Evolutionary conservation across 2,888 invertebrate genomes (phyloP).

Genomic region (Drosophila silvestris): DNA sequence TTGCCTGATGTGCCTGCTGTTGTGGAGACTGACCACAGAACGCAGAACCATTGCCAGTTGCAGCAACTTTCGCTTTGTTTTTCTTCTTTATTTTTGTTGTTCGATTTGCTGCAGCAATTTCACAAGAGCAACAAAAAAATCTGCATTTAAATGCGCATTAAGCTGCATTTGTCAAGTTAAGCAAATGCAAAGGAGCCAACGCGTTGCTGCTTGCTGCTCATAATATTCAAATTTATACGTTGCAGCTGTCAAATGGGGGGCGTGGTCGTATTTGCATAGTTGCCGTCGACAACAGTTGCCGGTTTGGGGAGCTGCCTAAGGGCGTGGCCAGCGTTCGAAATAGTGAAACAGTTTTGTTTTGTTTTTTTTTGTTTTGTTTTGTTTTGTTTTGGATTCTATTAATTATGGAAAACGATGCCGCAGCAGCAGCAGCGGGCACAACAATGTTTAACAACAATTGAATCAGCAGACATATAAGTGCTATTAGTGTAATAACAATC

Average conservation of each 20-base stretch:
- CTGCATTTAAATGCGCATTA: slow-evolving; percentile 70
- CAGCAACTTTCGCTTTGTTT: slow-evolving; percentile 56
- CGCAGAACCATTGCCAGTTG: slow-evolving; percentile 5
- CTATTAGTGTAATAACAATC: slow-evolving; percentile 16
- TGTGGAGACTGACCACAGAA: not conserved
- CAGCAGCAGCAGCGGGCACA: slow-evolving; percentile 19
- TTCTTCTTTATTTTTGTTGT: not conserved
- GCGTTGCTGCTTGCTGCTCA: slow-evolving; percentile 21
- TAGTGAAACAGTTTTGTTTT: not conserved
- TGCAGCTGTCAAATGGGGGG: slow-evolving; percentile 25
- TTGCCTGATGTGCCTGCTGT: not conserved
- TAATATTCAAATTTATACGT: slow-evolving; percentile 68
- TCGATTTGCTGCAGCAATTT: slow-evolving; percentile 3
- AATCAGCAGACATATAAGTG: not conserved
- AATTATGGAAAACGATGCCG: slow-evolving; percentile 2
- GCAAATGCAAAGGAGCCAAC: slow-evolving; percentile 27
- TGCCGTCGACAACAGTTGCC: slow-evolving; percentile 10
- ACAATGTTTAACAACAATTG: slow-evolving; percentile 9
- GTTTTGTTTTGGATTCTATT: not conserved
- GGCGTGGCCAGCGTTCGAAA: slow-evolving; percentile 5
- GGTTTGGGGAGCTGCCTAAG: not conserved
- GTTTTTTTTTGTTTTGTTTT: not conserved
- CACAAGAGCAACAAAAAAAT: slow-evolving; percentile 13
- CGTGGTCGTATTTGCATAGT: slow-evolving; percentile 52
- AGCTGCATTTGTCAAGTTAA: slow-evolving; percentile 57